Conservation (phyloP, 2,113 vertebrate genomes). For the Leucopsar rothschildi region DNA sequence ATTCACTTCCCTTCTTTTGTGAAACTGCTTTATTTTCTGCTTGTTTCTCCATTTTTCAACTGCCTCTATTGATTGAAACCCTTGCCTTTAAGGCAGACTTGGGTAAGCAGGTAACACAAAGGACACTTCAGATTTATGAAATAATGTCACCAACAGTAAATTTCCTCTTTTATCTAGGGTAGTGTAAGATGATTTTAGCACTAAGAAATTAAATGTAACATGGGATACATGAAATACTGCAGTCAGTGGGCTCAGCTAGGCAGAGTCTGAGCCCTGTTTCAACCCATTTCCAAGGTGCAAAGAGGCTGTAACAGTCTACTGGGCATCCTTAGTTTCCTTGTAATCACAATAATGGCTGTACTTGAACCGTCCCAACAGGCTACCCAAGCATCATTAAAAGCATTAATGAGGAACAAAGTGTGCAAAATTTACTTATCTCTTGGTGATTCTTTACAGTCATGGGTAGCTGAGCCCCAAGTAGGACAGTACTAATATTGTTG, state of each 20-base stretch:
- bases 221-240: not conserved
- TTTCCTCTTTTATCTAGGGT: not conserved
- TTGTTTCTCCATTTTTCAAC: slow-evolving; percentile 14
- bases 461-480: not conserved
- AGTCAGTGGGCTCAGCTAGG: not conserved
- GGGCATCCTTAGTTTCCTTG: not conserved
- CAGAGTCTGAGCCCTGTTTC: not conserved
- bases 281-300: not conserved
- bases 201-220: slow-evolving; percentile 14
- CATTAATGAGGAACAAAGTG: not conserved
- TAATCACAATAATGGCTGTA: not conserved
- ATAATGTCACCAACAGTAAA: slow-evolving; percentile 34
- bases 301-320: not conserved
- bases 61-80: slow-evolving; percentile 23
- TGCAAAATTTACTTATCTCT: not conserved
- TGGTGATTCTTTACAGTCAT: not conserved
- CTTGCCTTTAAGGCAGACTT: slow-evolving; percentile 32
- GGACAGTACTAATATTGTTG: not conserved
- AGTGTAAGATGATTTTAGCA: not conserved
- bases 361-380: not conserved
- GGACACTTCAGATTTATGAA: slow-evolving; percentile 29
- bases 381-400: not conserved
- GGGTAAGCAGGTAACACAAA: slow-evolving; percentile 8
- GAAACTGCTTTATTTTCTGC: not conserved
- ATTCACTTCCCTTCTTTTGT: not conserved